These are phyloP conservation scores for Acanthaster planci DNA, from an alignment of 35 echinoderm and acorn worm genomes.

Conservation along the genomic window DNA sequence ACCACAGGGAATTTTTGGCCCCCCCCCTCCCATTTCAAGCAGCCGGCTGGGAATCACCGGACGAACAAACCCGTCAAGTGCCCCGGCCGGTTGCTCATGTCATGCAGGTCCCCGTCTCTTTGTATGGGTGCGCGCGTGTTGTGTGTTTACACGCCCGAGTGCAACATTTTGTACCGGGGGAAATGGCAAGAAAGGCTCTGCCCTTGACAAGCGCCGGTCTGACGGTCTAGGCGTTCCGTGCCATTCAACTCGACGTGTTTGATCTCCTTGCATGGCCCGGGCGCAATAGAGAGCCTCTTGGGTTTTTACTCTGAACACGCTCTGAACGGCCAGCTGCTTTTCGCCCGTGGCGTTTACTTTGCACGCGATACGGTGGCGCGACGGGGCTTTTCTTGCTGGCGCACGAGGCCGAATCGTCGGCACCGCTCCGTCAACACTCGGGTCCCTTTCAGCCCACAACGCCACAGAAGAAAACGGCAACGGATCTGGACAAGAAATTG, in stretches of 20 bases:
- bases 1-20: too few species aligned
- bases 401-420: not conserved
- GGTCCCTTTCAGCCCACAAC: too few species aligned
- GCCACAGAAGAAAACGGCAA: too few species aligned
- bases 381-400: not conserved
- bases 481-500: too few species aligned
- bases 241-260: conserved; percentile 5
- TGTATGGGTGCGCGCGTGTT: too few species aligned
- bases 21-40: too few species aligned
- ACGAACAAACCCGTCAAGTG: conserved; percentile 21
- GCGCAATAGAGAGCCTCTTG: too few species aligned
- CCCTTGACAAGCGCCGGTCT: conserved; percentile 12
- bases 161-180: conserved; percentile 1
- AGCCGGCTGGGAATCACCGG: not conserved
- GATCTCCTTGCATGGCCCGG: too few species aligned
- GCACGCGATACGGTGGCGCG: conserved; percentile 11
- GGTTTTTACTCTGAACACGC: not conserved
- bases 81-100: too few species aligned
- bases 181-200: not conserved
- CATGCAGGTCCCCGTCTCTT: too few species aligned
- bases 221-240: conserved; percentile 24
- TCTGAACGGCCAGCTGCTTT: not conserved
- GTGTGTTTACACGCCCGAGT: not conserved
- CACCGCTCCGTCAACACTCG: not conserved
- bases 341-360: conserved; percentile 3